phyloP scores from a whole-genome alignment of 2,888 invertebrate species.

The Nycteola revayana region DNA sequence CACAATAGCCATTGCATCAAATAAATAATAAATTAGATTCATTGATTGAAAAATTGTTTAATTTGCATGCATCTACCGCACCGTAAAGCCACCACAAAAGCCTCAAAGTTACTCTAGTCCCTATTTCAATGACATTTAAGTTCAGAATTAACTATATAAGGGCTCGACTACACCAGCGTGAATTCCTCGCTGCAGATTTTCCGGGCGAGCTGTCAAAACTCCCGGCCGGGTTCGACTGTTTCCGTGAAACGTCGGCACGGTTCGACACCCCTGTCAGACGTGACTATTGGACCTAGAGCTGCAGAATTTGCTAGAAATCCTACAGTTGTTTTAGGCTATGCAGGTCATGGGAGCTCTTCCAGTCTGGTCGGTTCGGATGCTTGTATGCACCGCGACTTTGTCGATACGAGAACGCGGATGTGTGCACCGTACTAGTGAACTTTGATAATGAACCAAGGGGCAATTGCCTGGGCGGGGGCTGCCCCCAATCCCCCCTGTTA shows the following conservation, averaged over 20 bases:
- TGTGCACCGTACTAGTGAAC: conserved; percentile 77
- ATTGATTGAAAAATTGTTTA: not conserved
- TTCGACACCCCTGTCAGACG: conserved; percentile 47
- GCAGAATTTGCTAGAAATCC: conserved; percentile 26
- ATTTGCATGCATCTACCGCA: not conserved
- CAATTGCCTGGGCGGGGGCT: conserved; percentile 56
- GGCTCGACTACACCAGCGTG: conserved; percentile 23
- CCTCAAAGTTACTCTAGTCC: conserved; percentile 9
- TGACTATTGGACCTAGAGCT: conserved; percentile 49
- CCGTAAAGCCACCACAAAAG: conserved; percentile 6
- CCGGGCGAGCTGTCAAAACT: conserved; percentile 68
- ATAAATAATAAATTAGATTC: no score
- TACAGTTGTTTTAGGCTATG: conserved; percentile 16
- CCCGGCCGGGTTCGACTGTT: conserved; percentile 56
- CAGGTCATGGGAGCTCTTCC: conserved; percentile 43
- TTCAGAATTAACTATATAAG: conserved; percentile 30
- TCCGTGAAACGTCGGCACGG: conserved; percentile 58
- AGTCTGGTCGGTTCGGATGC: conserved; percentile 28
- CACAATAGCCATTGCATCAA: no score
- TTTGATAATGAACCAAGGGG: conserved; percentile 79
- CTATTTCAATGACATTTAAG: conserved; percentile 28
- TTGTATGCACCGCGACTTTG: conserved; percentile 42
- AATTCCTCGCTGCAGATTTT: conserved; percentile 65
- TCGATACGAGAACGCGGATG: conserved; percentile 36
- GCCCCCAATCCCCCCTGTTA: conserved; percentile 44